phyloP scores from a whole-genome alignment of 2,113 vertebrate genomes.

The Mustelus asterias region DNA sequence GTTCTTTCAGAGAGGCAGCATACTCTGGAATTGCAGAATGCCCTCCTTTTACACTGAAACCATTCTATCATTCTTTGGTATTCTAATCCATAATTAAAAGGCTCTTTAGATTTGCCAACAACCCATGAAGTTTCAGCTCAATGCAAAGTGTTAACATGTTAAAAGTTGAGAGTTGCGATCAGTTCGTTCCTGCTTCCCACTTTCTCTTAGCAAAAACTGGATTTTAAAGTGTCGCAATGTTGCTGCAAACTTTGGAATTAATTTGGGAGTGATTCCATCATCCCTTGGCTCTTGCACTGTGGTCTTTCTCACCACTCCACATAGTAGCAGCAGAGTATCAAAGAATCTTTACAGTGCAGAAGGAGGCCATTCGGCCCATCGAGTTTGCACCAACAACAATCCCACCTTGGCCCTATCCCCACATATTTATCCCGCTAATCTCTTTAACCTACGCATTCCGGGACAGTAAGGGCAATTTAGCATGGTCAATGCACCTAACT shows the following conservation, averaged over 20 bases:
- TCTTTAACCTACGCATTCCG: too few species aligned
- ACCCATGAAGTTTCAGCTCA: not conserved
- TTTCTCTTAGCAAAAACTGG: not conserved
- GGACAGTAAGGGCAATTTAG: too few species aligned
- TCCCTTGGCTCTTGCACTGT: not conserved
- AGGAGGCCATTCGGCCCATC: too few species aligned
- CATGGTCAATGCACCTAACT: too few species aligned
- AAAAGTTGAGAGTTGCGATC: not conserved
- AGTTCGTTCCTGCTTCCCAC: not conserved
- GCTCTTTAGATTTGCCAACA: not conserved
- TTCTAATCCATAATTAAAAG: not conserved
- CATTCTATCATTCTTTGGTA: not conserved
- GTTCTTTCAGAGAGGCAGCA: too few species aligned
- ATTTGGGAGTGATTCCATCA: not conserved
- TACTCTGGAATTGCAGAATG: too few species aligned
- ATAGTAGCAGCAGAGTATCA: not conserved
- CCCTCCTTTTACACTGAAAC: not conserved
- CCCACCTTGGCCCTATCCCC: too few species aligned
- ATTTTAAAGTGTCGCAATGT: not conserved
- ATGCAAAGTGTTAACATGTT: not conserved
- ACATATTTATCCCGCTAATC: too few species aligned
- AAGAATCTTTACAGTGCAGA: too few species aligned
- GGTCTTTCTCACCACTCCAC: not conserved
- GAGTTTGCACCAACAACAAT: too few species aligned
- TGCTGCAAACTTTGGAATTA: not conserved